Conservation (phyloP, 2,113 vertebrate genomes). For the Labrus mixtus region DNA sequence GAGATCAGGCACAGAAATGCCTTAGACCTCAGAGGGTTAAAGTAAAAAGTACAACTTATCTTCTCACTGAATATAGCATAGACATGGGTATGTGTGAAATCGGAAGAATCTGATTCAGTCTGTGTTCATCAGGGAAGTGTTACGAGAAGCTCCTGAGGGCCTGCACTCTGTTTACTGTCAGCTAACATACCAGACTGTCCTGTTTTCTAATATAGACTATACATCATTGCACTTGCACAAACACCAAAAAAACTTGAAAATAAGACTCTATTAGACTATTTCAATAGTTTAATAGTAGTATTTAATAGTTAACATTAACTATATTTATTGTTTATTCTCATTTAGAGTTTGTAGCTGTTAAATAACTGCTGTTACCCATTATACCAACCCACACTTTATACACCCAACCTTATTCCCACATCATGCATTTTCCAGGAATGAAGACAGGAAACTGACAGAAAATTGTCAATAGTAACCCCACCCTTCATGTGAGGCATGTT, state of each 20-base stretch:
- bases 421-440: neutral
- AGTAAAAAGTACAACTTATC: neutral
- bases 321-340: neutral
- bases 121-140: neutral
- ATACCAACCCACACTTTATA: neutral
- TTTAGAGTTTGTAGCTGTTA: neutral
- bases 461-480: neutral
- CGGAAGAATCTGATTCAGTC: neutral
- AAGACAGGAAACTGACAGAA: neutral
- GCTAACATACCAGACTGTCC: neutral
- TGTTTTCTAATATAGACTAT: neutral
- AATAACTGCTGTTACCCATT: neutral
- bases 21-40: too few relatives aligned
- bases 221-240: neutral
- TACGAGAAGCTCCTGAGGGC: neutral
- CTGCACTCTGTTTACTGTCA: neutral
- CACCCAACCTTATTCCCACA: neutral
- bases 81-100: neutral
- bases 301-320: too few relatives aligned
- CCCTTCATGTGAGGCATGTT: neutral
- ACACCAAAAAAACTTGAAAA: neutral
- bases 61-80: neutral
- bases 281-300: too few relatives aligned
- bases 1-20: too few relatives aligned
- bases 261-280: too few relatives aligned